phyloP scores from a whole-genome alignment of 1,140 invertebrate genomes.

The Ladona fulva region DNA sequence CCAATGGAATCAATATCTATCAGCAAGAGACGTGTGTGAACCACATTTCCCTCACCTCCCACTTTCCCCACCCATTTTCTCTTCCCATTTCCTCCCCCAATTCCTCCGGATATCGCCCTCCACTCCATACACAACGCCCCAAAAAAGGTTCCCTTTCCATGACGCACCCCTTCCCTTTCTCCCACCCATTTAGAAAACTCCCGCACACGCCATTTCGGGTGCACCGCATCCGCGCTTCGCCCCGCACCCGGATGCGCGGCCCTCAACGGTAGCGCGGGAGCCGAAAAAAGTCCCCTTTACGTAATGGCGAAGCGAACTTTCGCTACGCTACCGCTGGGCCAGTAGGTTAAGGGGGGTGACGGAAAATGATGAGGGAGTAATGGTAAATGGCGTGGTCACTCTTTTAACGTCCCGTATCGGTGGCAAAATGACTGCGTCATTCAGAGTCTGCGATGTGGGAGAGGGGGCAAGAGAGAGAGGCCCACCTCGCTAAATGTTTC shows the following conservation, averaged over 20 bases:
- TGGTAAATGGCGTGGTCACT: not conserved
- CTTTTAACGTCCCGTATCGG: not conserved
- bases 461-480: not conserved
- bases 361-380: not conserved
- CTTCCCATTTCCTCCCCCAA: not conserved
- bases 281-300: too few relatives aligned
- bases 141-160: not conserved
- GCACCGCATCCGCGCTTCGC: too few relatives aligned
- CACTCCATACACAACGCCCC: too few relatives aligned
- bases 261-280: too few relatives aligned
- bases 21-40: not conserved
- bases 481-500: not conserved
- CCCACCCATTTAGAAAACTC: not conserved
- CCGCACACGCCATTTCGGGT: too few relatives aligned
- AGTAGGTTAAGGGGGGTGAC: not conserved
- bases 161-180: not conserved
- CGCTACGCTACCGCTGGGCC: not conserved
- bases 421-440: not conserved
- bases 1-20: constrained; percentile 4
- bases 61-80: not conserved
- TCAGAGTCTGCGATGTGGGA: not conserved
- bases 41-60: not conserved
- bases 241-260: too few relatives aligned
- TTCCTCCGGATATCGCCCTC: not conserved
- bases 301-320: too few relatives aligned